Conservation (phyloP, 2,113 vertebrate genomes). For the Gobiocypris rarus region DNA sequence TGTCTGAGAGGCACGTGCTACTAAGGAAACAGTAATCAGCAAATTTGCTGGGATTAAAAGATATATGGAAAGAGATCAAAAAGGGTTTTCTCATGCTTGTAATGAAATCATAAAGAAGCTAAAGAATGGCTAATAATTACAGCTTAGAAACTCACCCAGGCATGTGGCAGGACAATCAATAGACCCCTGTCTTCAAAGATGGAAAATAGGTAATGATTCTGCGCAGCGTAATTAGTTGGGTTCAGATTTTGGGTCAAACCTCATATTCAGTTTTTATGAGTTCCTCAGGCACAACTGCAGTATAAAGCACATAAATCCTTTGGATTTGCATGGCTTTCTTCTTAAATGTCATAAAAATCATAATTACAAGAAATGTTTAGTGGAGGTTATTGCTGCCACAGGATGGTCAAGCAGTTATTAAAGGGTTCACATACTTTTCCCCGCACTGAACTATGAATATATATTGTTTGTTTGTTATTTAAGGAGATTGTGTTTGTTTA, state of each 20-base stretch:
- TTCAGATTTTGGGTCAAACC: neutral
- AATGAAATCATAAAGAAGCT: constrained; percentile 59
- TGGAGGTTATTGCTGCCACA: neutral
- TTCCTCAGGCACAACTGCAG: neutral
- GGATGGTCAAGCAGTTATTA: neutral
- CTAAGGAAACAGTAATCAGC: constrained; percentile 66
- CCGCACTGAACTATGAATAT: neutral
- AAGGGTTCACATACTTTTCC: neutral
- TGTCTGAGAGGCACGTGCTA: constrained; percentile 48
- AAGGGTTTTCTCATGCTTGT: constrained; percentile 56
- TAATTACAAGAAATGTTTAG: neutral
- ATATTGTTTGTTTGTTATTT: neutral
- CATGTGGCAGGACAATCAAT: neutral
- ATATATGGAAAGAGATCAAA: constrained; percentile 64
- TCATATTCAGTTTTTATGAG: constrained; percentile 1
- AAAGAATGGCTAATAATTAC: constrained; percentile 55
- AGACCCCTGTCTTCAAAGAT: neutral
- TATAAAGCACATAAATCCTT: neutral
- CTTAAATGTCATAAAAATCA: neutral
- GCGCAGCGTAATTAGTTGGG: neutral
- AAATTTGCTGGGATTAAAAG: constrained; percentile 57
- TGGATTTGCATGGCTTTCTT: neutral
- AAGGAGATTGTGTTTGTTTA: neutral
- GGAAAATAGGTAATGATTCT: constrained; percentile 11
- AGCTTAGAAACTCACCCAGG: constrained; percentile 30